A percentile compares a stretch with the other conserved stretches of the same genome.
phyloP scores from a whole-genome alignment of 2,113 vertebrate genomes.

The Trinectes maculatus region DNA sequence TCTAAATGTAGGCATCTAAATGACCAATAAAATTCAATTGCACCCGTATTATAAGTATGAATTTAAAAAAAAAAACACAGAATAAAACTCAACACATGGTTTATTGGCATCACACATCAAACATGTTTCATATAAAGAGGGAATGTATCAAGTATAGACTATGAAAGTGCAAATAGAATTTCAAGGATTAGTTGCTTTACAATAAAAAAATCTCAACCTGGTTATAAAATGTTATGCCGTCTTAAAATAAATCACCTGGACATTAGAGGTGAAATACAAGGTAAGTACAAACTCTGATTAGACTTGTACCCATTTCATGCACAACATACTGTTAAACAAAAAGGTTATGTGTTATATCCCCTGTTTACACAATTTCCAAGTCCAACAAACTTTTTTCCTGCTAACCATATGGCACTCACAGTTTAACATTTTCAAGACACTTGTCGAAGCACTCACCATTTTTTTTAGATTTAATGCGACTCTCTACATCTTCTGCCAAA shows the following conservation, averaged over 20 bases:
- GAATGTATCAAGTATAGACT: constrained; percentile 99
- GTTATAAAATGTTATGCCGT: constrained; percentile 94
- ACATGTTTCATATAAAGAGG: constrained; percentile 93
- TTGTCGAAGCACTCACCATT: constrained; percentile 67
- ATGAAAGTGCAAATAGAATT: constrained; percentile 99
- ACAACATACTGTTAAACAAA: constrained; percentile 81
- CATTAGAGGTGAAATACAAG: constrained; percentile 80
- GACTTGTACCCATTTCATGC: constrained; percentile 81
- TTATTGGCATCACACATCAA: constrained; percentile 95
- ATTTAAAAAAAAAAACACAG: neutral
- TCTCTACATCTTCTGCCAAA: constrained; percentile 36
- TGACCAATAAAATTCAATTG: neutral
- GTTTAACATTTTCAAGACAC: constrained; percentile 74
- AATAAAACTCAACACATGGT: constrained; percentile 77
- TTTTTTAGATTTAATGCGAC: constrained; percentile 49
- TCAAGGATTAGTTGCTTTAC: constrained; percentile 95
- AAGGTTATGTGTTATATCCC: constrained; percentile 73
- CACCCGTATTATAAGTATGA: neutral
- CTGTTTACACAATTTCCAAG: constrained; percentile 73
- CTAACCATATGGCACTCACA: constrained; percentile 76
- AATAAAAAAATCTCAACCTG: constrained; percentile 92
- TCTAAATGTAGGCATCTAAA: neutral
- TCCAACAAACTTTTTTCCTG: constrained; percentile 75
- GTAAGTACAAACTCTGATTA: constrained; percentile 86
- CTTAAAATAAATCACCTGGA: constrained; percentile 78